Base-by-base conservation (phyloP, 2,888 invertebrate genomes). In the Lagria hirta region DNA sequence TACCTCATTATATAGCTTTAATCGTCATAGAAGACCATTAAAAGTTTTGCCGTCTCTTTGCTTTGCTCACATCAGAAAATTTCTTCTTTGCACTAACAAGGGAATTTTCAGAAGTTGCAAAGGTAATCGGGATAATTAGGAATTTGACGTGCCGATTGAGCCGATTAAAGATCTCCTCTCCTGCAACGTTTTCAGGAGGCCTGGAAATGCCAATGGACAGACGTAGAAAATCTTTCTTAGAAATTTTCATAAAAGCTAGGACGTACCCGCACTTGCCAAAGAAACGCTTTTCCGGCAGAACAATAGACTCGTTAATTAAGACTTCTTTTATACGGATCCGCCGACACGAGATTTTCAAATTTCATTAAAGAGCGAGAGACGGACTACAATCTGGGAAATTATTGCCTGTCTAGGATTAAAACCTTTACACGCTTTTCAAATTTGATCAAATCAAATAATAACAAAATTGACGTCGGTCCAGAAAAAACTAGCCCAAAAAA, bases 241-340 rank as follows among this genome's bases (percentile, higher is more conserved):
- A n/a, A 38, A 38, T 54, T 54, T 54, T 49, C 32, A 45, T 49
- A 53, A 53, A 54, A 55, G 49, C 43, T 47, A 52, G 49, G 53
- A 51, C 47, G 38, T 44, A 35, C 30, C 40, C 52, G 48, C 49
- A 53, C 54, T 48, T 53, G 51, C 54, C 58, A 56, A 61, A 58
- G 58, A 60, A 57, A 75, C 76, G 76, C 74, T 77, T 76, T 75
- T 76, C 76, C 75, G 74, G 73, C 60, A 75, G 80, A 82, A 83
- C 82, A 83, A 83, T 83, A 78, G 81, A 75, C 77, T 80, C 80
- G 81, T 83, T 83, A 83, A 83, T 83, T 83, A 83, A 82, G 81
- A 82, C 81, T 82, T 82, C 82, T 82, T 82, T 82, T 78, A 55
- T 60, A 48, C 43, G 34, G 29, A 33, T 43, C 43, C 43, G 23